Evolutionary conservation across 2,888 invertebrate genomes (phyloP), one percentile per base, ranked within the genome.

Genomic region (Drosophila diplacantha): DNA sequence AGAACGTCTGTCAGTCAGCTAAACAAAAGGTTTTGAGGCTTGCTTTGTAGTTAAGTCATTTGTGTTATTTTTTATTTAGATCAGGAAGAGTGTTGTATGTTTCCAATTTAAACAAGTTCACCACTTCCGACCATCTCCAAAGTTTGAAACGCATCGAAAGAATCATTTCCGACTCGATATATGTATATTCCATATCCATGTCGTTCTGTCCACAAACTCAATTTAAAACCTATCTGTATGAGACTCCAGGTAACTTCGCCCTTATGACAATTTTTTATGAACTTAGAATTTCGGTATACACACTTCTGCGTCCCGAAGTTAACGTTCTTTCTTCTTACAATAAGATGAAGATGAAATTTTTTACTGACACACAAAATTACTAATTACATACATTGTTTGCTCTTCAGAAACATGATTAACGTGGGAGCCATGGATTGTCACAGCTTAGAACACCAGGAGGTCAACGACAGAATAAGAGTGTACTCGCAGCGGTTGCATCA

Each of bases 361-460:
- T 0, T 7, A n/a, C 34, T 6, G 22, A 39, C 4, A 14, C 22
- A 7, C 39, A 22, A 22, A 16, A 3, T 11, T 7, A 7, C 8
- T 44, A 18, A 18, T 14, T 14, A 14, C 3, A 16, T 2, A n/a
- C 5, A n/a, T 29, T 38, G 16, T 69, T 44, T 41, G 34, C 54
- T 26, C 60, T 72, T 51, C 88, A 96, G 96, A 63, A 96, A 96
- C 89, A 96, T 97, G 63, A 97, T 97, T 83, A 97, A 97, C 90
- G 96, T 97, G n/a, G 94, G 95, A 51, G 95, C 96, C 3, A 90
- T 96, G 74, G 96, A 96, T 69, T 93, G 95, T 11, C 96, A 96
- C 87, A 93, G 94, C 78, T 90, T 97, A 61, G 96, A 97, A 81
- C 95, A 95, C 75, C 94, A 95, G 83, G 97, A 96, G 87, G 96